phyloP scores from a whole-genome alignment of 2,888 invertebrate species.

The Eupithecia exiguata region DNA sequence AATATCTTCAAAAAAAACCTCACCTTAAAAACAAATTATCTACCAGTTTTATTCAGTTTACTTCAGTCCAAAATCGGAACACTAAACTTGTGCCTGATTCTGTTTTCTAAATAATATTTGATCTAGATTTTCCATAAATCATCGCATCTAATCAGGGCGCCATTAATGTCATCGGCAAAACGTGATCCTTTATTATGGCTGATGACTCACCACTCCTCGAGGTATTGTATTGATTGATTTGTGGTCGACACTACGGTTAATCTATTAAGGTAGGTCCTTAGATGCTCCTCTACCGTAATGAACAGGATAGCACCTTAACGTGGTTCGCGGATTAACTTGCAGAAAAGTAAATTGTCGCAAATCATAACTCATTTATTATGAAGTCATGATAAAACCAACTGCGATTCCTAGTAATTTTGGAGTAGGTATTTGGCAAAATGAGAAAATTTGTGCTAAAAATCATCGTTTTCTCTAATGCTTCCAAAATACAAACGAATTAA shows the following conservation, averaged over 20 bases:
- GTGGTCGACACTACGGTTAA: neutral
- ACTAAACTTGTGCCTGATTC: neutral
- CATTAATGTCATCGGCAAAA: slow-evolving; percentile 3
- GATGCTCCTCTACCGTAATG: neutral
- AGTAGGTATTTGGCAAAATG: no score
- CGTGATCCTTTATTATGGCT: neutral
- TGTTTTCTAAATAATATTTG: neutral
- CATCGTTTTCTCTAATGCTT: no score
- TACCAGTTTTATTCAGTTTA: neutral
- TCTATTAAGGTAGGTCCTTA: neutral
- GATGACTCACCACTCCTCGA: slow-evolving; percentile 1
- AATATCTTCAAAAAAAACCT: no score
- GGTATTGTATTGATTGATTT: slow-evolving; percentile 9
- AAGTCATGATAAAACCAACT: no score
- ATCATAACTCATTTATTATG: no score
- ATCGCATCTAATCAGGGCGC: neutral
- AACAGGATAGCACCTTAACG: no score
- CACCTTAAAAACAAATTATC: no score
- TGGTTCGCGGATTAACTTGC: no score
- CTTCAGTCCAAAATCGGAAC: neutral
- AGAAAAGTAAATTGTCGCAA: no score
- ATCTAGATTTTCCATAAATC: neutral
- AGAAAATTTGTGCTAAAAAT: no score
- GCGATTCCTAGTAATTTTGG: no score
- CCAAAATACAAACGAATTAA: no score